Evolutionary conservation across 2,888 invertebrate genomes (phyloP).

Genomic region (Omphaloscelis lunosa): DNA sequence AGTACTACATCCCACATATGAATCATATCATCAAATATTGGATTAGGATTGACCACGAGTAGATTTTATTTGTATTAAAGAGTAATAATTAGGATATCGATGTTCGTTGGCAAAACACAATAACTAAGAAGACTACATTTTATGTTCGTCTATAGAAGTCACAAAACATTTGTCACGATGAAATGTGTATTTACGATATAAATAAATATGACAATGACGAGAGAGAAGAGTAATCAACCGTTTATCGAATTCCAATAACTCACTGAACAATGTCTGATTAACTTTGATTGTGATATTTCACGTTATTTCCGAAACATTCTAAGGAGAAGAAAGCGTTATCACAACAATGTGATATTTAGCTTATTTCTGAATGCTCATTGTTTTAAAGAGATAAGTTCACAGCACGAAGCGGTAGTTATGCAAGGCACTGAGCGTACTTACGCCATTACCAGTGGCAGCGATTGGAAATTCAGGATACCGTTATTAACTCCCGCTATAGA

Average conservation of each 20-base stretch:
- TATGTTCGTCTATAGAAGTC: not conserved
- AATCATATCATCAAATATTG: conserved; percentile 13
- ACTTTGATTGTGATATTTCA: not conserved
- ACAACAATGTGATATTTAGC: not conserved
- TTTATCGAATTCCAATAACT: conserved; percentile 13
- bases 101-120: not conserved
- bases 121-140: not conserved
- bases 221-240: not conserved
- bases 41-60: not conserved
- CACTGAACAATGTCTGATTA: not conserved
- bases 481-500: conserved; percentile 74
- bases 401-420: conserved; percentile 42
- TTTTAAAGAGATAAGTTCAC: conserved; percentile 30
- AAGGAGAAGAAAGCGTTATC: not conserved
- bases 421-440: conserved; percentile 49
- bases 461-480: conserved; percentile 76
- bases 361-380: conserved; percentile 25
- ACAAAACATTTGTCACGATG: conserved; percentile 1
- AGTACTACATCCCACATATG: not conserved
- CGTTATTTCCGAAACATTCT: conserved; percentile 1
- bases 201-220: not conserved
- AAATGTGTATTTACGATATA: conserved; percentile 1
- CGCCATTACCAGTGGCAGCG: conserved; percentile 71
- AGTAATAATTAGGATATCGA: not conserved
- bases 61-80: not conserved